These are phyloP conservation scores for Noctua comes DNA, from an alignment of 2,888 invertebrate species.

Conservation along the genomic window DNA sequence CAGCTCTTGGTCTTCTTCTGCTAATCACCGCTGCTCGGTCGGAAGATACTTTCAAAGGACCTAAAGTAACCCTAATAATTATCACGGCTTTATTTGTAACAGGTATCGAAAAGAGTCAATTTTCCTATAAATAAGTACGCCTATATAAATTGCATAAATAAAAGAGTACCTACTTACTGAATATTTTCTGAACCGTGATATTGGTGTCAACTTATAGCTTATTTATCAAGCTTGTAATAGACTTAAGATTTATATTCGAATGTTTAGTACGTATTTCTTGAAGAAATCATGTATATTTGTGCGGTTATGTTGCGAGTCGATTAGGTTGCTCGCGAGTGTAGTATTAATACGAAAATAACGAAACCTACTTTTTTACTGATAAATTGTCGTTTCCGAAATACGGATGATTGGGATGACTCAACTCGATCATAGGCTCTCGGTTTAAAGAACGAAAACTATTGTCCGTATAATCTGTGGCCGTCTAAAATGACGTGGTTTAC, in stretches of 20 bases:
- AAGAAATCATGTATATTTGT: not conserved
- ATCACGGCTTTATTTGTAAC: not conserved
- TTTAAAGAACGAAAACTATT: not conserved
- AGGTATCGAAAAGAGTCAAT: not conserved
- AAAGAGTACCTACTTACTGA: not conserved
- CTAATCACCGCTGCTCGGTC: slow-evolving; percentile 81
- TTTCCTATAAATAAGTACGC: too few relatives aligned
- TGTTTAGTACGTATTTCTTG: not conserved
- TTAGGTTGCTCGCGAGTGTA: not conserved
- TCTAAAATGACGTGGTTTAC: slow-evolving; percentile 9
- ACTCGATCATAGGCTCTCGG: not conserved
- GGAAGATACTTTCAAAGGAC: slow-evolving; percentile 93
- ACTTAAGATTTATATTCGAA: too few relatives aligned
- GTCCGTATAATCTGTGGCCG: slow-evolving; percentile 1
- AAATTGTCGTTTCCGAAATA: not conserved
- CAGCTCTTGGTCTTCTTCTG: slow-evolving; percentile 81
- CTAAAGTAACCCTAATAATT: slow-evolving; percentile 93
- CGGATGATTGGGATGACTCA: too few relatives aligned
- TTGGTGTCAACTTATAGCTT: not conserved
- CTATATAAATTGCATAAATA: not conserved
- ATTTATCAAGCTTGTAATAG: too few relatives aligned
- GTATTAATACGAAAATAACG: not conserved
- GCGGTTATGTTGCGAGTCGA: not conserved
- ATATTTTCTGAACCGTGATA: not conserved
- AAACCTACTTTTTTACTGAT: not conserved